Evolutionary conservation across 2,888 invertebrate species (phyloP), one percentile per base, ranked within the genome.

Genomic region (Ormyrus nitidulus): DNA sequence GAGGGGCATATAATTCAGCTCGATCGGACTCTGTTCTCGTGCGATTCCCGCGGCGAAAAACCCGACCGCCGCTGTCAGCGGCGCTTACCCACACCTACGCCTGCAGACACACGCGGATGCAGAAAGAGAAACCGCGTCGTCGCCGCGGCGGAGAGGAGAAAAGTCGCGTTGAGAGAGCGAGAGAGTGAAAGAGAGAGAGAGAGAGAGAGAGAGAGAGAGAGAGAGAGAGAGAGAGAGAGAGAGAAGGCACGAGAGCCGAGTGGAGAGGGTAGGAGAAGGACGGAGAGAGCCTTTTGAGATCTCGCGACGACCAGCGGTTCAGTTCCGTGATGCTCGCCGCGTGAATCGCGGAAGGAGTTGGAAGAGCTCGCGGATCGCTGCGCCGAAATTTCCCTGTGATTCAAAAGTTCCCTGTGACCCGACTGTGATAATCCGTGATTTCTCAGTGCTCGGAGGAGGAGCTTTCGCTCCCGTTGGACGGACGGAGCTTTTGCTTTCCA

Each of bases 291-390:
- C 84, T 86, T 87, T 85, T 84, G 84, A 86, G 85, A 87, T 84
- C 84, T 84, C 85, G 82, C 84, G 84, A 84, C 86, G 86, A 85
- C 84, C 86, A 84, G 79, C 51, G n/a, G 86, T 84, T 86, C 84
- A 84, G 86, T 86, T 86, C 86, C 85, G 87, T 85, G 80, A 80
- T 80, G 81, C 70, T 84, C 84, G 83, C 74, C 80, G 84, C 81
- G 83, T 81, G 83, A 78, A 83, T 83, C 82, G 72, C 73, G 81
- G 82, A 82, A 83, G 83, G 72, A 77, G 79, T 49, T 34, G 34
- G 34, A 34, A 34, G 34, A 34, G 34, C 34, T 34, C 34, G 34
- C 34, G 34, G 34, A 34, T 34, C 34, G 34, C 34, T 34, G 34
- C 34, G 3, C 34, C 34, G 34, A 34, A 34, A 34, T 34, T 34